These are phyloP conservation scores for Tetranychus piercei DNA, from an alignment of 2,888 invertebrate genomes.

Conservation along the genomic window DNA sequence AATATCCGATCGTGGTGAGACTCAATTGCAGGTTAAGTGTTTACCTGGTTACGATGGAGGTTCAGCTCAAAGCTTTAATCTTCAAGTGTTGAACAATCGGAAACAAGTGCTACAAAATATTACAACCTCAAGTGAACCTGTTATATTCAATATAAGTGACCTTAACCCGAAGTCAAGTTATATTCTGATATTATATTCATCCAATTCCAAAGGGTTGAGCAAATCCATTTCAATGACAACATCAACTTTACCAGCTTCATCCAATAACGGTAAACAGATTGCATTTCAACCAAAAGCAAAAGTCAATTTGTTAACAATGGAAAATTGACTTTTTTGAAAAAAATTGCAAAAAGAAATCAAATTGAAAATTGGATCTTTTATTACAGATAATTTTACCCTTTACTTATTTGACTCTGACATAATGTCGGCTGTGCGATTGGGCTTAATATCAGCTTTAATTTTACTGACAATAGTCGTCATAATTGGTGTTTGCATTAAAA, in stretches of 20 bases:
- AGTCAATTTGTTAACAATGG: no score
- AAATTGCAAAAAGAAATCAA: no score
- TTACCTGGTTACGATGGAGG: conserved; percentile 14
- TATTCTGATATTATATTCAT: conserved; percentile 2
- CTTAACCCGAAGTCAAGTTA: neutral
- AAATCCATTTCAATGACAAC: neutral
- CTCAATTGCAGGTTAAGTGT: conserved; percentile 4
- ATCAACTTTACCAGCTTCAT: neutral
- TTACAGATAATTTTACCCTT: neutral
- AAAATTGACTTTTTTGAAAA: no score
- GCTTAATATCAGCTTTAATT: neutral
- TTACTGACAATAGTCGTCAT: neutral
- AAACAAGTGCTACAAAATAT: neutral
- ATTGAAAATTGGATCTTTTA: neutral
- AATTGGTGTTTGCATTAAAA: neutral
- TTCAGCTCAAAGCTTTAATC: conserved; percentile 7
- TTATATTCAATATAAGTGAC: conserved; percentile 3
- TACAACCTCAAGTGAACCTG: neutral
- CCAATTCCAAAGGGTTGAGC: conserved; percentile 11
- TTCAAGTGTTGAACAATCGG: conserved; percentile 4
- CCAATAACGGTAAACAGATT: neutral
- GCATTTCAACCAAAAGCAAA: no score
- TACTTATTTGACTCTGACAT: neutral
- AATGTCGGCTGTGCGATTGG: neutral
- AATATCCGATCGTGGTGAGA: neutral